Percentiles rank a stretch among this genome's conserved stretches.
Evolutionary conservation across 2,888 invertebrate genomes (phyloP).

Genomic region (Labia minor): DNA sequence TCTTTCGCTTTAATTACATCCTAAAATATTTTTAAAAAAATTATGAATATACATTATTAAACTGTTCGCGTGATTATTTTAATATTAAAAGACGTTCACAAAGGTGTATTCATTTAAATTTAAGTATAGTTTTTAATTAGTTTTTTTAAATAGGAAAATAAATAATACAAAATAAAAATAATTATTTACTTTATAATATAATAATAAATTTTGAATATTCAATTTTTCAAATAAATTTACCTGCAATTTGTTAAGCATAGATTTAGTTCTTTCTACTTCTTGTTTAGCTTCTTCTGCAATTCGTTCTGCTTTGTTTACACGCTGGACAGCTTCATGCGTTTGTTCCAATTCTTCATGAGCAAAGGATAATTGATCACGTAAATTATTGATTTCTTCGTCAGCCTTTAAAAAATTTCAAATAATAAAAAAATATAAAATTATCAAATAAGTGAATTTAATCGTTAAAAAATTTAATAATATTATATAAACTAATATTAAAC

Average conservation of each 20-base stretch:
- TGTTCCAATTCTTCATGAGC: conserved; percentile 1
- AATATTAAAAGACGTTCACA: not conserved
- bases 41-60: not conserved
- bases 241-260: not conserved
- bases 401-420: not conserved
- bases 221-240: too few species aligned
- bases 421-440: not conserved
- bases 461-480: too few species aligned
- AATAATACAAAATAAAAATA: too few species aligned
- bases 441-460: too few species aligned
- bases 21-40: not conserved
- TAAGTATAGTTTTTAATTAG: too few species aligned
- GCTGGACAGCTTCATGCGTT: not conserved
- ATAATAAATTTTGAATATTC: too few species aligned
- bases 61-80: too few species aligned
- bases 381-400: not conserved
- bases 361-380: not conserved
- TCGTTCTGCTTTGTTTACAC: not conserved
- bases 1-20: not conserved
- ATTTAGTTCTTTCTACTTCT: not conserved
- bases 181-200: too few species aligned
- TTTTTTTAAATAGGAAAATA: too few species aligned
- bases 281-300: not conserved
- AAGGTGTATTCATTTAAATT: too few species aligned
- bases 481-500: too few species aligned